Conservation (phyloP, 2,888 invertebrate genomes). For the Phyllotreta striolata region DNA sequence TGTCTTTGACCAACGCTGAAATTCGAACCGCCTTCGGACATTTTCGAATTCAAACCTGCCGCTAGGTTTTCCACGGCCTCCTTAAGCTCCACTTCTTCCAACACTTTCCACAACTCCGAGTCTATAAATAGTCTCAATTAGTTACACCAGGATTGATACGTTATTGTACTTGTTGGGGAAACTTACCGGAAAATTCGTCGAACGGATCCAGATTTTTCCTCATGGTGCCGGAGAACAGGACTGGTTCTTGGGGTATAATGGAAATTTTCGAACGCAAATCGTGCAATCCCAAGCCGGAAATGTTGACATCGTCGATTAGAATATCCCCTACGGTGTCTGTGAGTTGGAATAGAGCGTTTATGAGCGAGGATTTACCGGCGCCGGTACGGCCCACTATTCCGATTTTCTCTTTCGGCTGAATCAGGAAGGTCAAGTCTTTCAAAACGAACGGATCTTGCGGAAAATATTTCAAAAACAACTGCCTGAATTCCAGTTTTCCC, state of each 20-base stretch:
- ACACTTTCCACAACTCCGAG: slow-evolving; percentile 74
- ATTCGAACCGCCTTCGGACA: slow-evolving; percentile 68
- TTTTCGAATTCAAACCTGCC: slow-evolving; percentile 61
- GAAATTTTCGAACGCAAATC: slow-evolving; percentile 65
- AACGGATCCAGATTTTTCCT: slow-evolving; percentile 92
- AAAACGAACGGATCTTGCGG: slow-evolving; percentile 76
- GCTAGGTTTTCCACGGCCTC: slow-evolving; percentile 63
- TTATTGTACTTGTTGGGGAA: background rate
- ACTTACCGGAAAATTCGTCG: slow-evolving; percentile 67
- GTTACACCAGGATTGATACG: background rate
- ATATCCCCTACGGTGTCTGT: slow-evolving; percentile 67
- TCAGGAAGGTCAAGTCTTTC: slow-evolving; percentile 72
- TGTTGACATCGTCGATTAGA: slow-evolving; percentile 69
- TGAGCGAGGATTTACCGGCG: slow-evolving; percentile 77
- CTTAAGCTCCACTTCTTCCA: slow-evolving; percentile 84
- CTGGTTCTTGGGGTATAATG: slow-evolving; percentile 68
- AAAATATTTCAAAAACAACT: slow-evolving; percentile 69
- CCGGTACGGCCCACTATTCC: slow-evolving; percentile 87
- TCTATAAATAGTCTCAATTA: slow-evolving; percentile 62
- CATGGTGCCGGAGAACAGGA: slow-evolving; percentile 84
- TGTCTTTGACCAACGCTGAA: slow-evolving; percentile 68
- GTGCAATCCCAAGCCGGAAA: slow-evolving; percentile 63
- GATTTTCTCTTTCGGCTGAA: slow-evolving; percentile 75
- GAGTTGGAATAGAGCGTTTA: slow-evolving; percentile 75
- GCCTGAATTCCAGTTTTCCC: slow-evolving; percentile 74